Evolutionary conservation across 2,113 vertebrate genomes (phyloP), one percentile per base, ranked within the genome.

Genomic region (Pteropus alecto): DNA sequence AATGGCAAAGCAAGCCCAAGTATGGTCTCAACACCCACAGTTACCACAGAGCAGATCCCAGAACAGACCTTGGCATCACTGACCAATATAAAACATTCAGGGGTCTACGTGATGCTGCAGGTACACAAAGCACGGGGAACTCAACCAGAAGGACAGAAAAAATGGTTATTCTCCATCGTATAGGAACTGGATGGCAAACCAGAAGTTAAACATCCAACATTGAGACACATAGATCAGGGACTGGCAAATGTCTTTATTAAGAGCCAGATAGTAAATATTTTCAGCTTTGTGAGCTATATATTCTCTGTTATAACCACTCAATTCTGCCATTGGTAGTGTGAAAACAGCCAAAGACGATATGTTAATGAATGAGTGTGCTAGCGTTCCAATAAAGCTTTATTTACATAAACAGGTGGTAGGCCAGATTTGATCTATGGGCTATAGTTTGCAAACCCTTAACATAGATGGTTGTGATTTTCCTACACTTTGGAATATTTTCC

Each of bases 351-450:
- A 41, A 83, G 70, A 90, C 11, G 78, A 38, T 51, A 83, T n/a
- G 14, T 87, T 91, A 87, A 90, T 54, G 12, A 96, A 58, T 33
- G 21, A 87, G 54, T 76, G 21, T 85, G 54, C 63, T 12, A 54
- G 10, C 87, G n/a, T 35, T 84, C 13, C 81, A 93, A 87, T 81
- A 76, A 94, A 95, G 94, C 38, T 77, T 94, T 76, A 74, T 65
- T 95, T 94, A 95, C 51, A 94, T 95, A 87, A 96, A 95, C 8
- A 95, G 46, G 51, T 87, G 33, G 78, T 67, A 3, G 46, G 38
- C 63, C 76, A 96, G 35, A 71, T 94, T 46, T 95, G 35, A 86
- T 18, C 30, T 70, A 61, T 9, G 38, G 28, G 28, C n/a, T 63
- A 94, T 1, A 54, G 74, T 86, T 21, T 87, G 58, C 46, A 43